These are phyloP conservation scores for Sebastes vulpes DNA, from an alignment of 2,797 vertebrate genomes.

Conservation along the genomic window DNA sequence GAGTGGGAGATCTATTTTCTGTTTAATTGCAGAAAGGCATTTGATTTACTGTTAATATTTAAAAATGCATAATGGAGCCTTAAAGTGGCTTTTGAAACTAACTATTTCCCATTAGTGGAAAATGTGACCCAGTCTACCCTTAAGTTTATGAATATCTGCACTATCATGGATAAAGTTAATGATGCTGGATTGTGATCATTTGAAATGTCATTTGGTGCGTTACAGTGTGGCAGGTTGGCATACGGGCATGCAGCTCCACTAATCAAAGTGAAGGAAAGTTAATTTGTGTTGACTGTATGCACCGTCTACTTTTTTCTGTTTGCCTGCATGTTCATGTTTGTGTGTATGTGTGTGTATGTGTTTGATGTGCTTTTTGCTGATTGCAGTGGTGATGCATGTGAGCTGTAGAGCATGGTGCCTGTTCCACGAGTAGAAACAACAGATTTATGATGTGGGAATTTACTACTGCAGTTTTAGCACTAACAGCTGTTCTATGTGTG, in stretches of 20 bases:
- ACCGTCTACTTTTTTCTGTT: neutral
- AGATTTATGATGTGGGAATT: conserved; percentile 57
- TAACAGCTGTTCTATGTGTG: conserved; percentile 25
- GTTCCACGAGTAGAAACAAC: neutral
- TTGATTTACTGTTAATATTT: neutral
- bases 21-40: neutral
- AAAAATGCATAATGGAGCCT: neutral
- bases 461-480: conserved; percentile 20
- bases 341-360: neutral
- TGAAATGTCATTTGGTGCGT: neutral
- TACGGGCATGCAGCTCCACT: neutral
- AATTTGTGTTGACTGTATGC: neutral
- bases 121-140: neutral
- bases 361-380: conserved; percentile 27
- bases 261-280: neutral
- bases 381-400: conserved; percentile 28
- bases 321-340: neutral
- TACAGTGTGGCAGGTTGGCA: neutral
- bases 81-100: neutral
- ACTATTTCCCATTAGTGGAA: neutral
- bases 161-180: neutral
- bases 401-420: neutral
- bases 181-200: neutral
- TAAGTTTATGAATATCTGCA: neutral
- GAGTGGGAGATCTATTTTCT: neutral